Evolutionary conservation across 2,888 invertebrate species (phyloP), one percentile per base, ranked within the genome.

Genomic region (Griposia aprilina): DNA sequence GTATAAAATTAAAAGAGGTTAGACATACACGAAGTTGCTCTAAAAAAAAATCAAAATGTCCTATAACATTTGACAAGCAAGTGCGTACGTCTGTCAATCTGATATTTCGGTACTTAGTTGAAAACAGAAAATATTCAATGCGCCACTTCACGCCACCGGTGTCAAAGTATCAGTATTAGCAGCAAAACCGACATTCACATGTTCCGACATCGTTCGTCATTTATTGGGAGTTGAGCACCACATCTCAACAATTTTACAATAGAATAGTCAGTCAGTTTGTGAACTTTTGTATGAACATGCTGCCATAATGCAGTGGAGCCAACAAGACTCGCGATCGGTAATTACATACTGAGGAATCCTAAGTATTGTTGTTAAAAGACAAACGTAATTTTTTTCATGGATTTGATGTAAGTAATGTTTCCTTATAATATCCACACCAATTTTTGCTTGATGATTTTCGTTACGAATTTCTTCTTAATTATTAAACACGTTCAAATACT

Each of bases 271-370:
- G 30, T 26, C 65, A 48, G 63, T 36, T 63, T 62, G 60, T 70
- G n/a, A 67, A 26, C n/a, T 59, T 81, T 82, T 60, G 75, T 85
- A 30, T 71, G 76, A 81, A 85, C 30, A 63, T 23, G 62, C 66
- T 26, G 70, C 60, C 74, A 52, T 71, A 68, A 71, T 82, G 82
- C 82, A 75, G 86, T 59, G 67, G 48, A 26, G 60, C 20, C 45
- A 73, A 57, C 36, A 60, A 20, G 36, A 2, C 82, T 85, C 82
- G 82, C 82, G 70, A 82, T 75, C 86, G 23, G 67, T 75, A 81
- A 82, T 67, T 59, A 74, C 52, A 74, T 8, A 55, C 55, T 50
- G 15, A 62, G 45, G 15, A 66, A 66, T 62, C 60, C 30, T 50
- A 48, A 60, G 63, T 63, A 59, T 36, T 17, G 20, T 41, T 83